These are phyloP conservation scores for Orientallactaga bullata DNA, from an alignment of 2,113 vertebrate genomes.

Conservation along the genomic window DNA sequence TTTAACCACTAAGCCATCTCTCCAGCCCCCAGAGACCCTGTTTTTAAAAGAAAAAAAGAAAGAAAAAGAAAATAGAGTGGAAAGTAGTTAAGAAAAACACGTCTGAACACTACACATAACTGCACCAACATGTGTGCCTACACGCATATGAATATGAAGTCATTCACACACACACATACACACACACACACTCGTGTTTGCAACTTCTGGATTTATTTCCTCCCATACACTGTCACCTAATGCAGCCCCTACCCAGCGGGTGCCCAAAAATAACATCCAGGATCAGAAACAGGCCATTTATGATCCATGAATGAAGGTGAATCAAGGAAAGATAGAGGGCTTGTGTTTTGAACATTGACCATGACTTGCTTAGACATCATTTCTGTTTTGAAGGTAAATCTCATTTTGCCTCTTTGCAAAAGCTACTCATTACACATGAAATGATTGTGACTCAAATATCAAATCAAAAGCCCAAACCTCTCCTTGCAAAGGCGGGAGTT, in stretches of 20 bases:
- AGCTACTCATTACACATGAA: neutral
- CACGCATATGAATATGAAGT: too few relatives aligned
- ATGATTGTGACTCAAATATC: neutral
- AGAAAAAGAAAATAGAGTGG: too few relatives aligned
- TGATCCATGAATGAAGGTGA: neutral
- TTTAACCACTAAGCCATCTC: too few relatives aligned
- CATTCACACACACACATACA: too few relatives aligned
- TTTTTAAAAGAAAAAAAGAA: too few relatives aligned
- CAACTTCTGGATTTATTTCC: neutral
- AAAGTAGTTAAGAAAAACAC: too few relatives aligned
- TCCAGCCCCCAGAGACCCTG: too few relatives aligned
- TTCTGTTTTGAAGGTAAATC: neutral
- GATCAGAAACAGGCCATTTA: neutral
- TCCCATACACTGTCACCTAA: too few relatives aligned
- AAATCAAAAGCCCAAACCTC: neutral
- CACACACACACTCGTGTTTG: too few relatives aligned
- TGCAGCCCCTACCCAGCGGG: accelerated
- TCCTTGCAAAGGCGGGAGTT: accelerated
- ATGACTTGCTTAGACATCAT: neutral
- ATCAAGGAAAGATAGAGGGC: neutral
- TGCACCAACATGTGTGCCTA: too few relatives aligned
- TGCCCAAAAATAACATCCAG: neutral
- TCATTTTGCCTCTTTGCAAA: conserved; percentile 1
- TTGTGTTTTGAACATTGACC: accelerated
- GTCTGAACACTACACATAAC: too few relatives aligned